phyloP scores from a whole-genome alignment of 2,113 vertebrate species.

The Sceloporus tristichus region DNA sequence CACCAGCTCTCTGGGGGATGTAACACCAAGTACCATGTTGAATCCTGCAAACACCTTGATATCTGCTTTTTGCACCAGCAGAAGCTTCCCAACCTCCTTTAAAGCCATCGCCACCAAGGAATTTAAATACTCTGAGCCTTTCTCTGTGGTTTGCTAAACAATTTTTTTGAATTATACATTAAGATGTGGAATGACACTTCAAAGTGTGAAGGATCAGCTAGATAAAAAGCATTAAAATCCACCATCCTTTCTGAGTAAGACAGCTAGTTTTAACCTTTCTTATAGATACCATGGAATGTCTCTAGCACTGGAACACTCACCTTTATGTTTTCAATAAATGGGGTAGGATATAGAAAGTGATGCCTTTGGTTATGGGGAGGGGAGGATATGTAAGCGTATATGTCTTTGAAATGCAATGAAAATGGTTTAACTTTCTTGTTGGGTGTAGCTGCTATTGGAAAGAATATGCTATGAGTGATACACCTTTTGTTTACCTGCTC shows the following conservation, averaged over 20 bases:
- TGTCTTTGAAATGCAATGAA: not conserved
- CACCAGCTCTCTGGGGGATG: not conserved
- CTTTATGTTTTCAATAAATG: conserved; percentile 20
- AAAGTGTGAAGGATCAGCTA: not conserved
- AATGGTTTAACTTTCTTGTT: conserved; percentile 8
- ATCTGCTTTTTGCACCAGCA: not conserved
- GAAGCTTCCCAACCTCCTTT: not conserved
- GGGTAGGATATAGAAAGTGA: conserved; percentile 9
- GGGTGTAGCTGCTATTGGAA: not conserved
- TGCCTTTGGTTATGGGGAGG: not conserved
- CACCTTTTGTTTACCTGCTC: no score
- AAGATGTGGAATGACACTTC: not conserved
- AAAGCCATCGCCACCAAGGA: not conserved
- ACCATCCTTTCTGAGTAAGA: not conserved
- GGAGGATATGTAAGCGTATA: not conserved
- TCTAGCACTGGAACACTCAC: conserved; percentile 9
- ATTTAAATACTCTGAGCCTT: no score
- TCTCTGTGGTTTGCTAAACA: no score
- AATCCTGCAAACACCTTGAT: not conserved
- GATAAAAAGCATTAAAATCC: no score
- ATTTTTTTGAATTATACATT: not conserved
- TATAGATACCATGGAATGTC: not conserved
- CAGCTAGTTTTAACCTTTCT: not conserved
- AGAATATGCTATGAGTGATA: no score
- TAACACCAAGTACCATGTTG: not conserved